Evolutionary conservation across 2,113 vertebrate species (phyloP).

Genomic region (Elephas maximus): DNA sequence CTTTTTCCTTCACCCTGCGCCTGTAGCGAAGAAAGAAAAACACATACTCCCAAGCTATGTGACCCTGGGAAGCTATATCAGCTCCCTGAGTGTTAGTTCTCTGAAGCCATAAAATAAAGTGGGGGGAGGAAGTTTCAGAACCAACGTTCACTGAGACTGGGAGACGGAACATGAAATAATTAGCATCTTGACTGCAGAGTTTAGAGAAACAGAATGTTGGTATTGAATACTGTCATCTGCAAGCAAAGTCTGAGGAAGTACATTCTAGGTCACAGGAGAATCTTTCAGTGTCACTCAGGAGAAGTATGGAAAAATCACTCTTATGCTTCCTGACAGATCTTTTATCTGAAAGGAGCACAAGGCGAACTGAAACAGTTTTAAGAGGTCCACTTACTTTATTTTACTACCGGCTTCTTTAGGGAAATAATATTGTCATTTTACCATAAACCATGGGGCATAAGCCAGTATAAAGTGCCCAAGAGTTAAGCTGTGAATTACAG

Average conservation of each 20-base stretch:
- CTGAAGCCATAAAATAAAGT: not conserved
- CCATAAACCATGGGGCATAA: not conserved
- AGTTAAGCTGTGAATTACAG: not conserved
- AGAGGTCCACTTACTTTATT: not conserved
- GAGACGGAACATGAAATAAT: not conserved
- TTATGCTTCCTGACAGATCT: not conserved
- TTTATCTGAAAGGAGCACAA: not conserved
- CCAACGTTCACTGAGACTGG: not conserved
- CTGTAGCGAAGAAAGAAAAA: not conserved
- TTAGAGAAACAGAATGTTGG: not conserved
- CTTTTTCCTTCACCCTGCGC: not conserved
- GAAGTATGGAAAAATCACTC: not conserved
- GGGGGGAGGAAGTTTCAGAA: not conserved
- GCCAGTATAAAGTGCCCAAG: not conserved
- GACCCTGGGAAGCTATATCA: not conserved
- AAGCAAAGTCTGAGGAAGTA: not conserved
- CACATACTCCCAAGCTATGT: not conserved
- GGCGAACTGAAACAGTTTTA: not conserved
- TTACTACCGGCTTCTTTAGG: not conserved
- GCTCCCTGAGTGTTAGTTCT: not conserved
- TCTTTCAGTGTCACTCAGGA: not conserved
- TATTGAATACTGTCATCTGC: not conserved
- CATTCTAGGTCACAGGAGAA: not conserved
- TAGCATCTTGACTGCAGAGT: not conserved
- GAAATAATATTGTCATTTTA: not conserved